Percentiles rank a stretch among this genome's conserved stretches.
phyloP scores from a whole-genome alignment of 2,113 vertebrate genomes.

The Eulemur rufifrons region DNA sequence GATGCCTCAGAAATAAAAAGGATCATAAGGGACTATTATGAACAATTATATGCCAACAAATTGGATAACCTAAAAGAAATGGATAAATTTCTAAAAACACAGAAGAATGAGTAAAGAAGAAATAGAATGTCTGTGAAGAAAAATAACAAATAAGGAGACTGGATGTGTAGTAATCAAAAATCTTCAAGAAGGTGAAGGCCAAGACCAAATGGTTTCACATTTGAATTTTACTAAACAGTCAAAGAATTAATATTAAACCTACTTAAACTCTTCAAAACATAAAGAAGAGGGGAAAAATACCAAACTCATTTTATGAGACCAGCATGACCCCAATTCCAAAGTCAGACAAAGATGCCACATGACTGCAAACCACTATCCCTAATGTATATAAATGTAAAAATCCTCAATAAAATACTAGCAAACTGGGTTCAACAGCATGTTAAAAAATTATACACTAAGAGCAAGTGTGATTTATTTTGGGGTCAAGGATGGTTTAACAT shows the following conservation, averaged over 20 bases:
- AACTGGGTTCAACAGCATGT: not conserved
- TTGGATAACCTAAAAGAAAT: no score
- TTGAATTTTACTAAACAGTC: not conserved
- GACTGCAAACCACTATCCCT: not conserved
- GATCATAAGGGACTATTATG: not conserved
- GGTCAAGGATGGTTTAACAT: not conserved
- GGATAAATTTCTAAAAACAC: no score
- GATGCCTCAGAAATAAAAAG: not conserved
- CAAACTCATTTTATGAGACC: no score
- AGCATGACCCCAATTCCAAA: no score
- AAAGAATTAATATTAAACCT: not conserved
- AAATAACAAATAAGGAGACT: not conserved
- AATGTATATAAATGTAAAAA: not conserved
- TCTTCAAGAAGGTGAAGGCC: no score
- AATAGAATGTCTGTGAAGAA: not conserved
- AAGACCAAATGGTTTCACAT: not conserved
- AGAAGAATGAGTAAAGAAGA: not conserved
- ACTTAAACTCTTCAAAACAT: no score
- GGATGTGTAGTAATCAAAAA: no score
- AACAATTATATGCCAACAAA: no score
- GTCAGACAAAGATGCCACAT: not conserved
- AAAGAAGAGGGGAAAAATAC: no score
- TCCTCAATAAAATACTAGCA: not conserved
- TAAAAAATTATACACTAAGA: not conserved
- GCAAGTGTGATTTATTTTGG: not conserved